Percentiles rank a stretch among this genome's conserved stretches.
phyloP scores from a whole-genome alignment of 1,140 invertebrate genomes.

The Eriocheir sinensis region DNA sequence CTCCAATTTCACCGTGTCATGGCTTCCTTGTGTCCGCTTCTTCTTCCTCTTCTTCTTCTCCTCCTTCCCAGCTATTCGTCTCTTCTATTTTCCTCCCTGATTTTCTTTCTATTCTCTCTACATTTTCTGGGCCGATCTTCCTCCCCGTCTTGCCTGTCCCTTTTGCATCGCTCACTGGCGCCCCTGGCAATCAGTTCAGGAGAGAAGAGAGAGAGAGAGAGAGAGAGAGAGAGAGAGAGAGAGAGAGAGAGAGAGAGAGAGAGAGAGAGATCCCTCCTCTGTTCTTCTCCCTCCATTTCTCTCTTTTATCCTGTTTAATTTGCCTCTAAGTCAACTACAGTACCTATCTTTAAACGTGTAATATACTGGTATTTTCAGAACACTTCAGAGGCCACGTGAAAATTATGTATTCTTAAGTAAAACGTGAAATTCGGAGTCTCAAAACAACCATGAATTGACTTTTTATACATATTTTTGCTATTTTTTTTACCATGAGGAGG shows the following conservation, averaged over 20 bases:
- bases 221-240: constrained; percentile 36
- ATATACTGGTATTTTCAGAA: too few relatives aligned
- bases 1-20: not conserved
- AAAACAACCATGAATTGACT: too few relatives aligned
- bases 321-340: too few relatives aligned
- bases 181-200: not conserved
- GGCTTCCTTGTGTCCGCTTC: not conserved
- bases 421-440: too few relatives aligned
- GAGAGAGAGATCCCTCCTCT: constrained; percentile 14
- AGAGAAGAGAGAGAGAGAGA: constrained; percentile 55
- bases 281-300: too few relatives aligned
- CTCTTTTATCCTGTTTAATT: too few relatives aligned
- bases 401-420: too few relatives aligned
- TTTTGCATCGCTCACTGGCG: constrained; percentile 13
- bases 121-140: not conserved
- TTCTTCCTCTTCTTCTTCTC: too few relatives aligned
- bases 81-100: constrained; percentile 7
- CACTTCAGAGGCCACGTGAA: too few relatives aligned
- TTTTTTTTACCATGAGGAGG: too few relatives aligned
- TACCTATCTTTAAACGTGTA: too few relatives aligned
- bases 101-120: not conserved
- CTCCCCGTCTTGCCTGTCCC: not conserved
- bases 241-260: constrained; percentile 51
- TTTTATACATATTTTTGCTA: too few relatives aligned
- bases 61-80: not conserved